These are phyloP conservation scores for Hirundo rustica DNA, from an alignment of 2,797 vertebrate genomes.

Conservation along the genomic window DNA sequence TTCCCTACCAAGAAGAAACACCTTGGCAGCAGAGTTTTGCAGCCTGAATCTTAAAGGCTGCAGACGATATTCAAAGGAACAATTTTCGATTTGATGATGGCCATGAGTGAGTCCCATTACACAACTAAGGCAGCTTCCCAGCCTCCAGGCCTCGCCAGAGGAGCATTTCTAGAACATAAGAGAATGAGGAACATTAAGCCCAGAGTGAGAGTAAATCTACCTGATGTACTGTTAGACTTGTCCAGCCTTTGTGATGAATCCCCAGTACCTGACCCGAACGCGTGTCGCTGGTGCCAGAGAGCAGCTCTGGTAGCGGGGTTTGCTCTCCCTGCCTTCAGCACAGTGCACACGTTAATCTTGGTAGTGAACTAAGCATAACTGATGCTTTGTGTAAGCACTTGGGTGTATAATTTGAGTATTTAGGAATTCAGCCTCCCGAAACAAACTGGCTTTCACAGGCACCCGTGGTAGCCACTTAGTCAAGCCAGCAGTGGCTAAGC, in stretches of 20 bases:
- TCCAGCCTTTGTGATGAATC: conserved; percentile 8
- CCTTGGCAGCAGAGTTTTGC: conserved; percentile 31
- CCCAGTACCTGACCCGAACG: not conserved
- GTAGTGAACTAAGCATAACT: conserved; percentile 24
- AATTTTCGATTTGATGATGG: conserved; percentile 35
- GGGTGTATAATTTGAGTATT: not conserved
- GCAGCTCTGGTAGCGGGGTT: not conserved
- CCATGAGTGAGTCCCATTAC: conserved; percentile 36
- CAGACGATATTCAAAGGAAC: conserved; percentile 62
- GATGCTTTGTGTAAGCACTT: not conserved
- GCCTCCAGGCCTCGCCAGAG: not conserved
- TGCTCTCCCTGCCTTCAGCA: not conserved
- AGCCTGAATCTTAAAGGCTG: conserved; percentile 44
- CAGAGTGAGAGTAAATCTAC: conserved; percentile 35
- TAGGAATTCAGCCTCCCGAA: not conserved
- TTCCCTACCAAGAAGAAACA: conserved; percentile 51
- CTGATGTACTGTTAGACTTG: conserved; percentile 36
- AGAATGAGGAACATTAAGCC: conserved; percentile 52
- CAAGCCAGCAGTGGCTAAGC: not conserved
- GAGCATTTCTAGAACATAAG: conserved; percentile 38
- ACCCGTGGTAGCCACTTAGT: not conserved
- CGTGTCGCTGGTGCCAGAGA: not conserved
- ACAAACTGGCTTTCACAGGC: not conserved
- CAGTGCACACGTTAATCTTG: not conserved
- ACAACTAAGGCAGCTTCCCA: conserved; percentile 41